Evolutionary conservation across 2,888 invertebrate species (phyloP).

Genomic region (Odontothrips loti): DNA sequence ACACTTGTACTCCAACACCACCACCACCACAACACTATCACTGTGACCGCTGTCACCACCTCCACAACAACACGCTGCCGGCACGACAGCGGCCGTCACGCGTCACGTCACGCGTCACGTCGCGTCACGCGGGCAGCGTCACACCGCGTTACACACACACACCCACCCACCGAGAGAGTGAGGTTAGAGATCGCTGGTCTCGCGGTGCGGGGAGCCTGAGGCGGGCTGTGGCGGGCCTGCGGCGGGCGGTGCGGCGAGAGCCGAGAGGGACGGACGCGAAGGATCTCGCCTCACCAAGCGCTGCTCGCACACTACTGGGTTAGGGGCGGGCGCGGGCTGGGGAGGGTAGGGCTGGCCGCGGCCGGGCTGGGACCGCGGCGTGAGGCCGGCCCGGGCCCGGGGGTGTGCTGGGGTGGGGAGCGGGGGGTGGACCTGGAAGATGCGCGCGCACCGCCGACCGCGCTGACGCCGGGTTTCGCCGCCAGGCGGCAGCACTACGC

Average conservation of each 20-base stretch:
- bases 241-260: too few species aligned
- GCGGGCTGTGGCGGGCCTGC: not conserved
- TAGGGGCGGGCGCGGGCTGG: not conserved
- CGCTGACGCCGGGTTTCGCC: not conserved
- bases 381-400: not conserved
- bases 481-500: not conserved
- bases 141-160: not conserved
- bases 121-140: too few species aligned
- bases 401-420: not conserved
- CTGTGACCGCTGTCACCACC: not conserved
- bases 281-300: not conserved
- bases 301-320: conserved; percentile 17
- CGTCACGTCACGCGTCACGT: too few species aligned
- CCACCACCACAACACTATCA: not conserved
- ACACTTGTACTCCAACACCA: not conserved
- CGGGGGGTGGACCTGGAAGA: not conserved
- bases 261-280: too few species aligned
- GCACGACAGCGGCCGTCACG: not conserved
- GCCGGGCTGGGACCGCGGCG: not conserved
- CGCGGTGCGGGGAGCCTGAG: not conserved
- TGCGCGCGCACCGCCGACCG: not conserved
- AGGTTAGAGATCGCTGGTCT: not conserved
- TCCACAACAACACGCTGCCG: not conserved
- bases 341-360: not conserved
- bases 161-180: not conserved